Evolutionary conservation across 1,140 invertebrate genomes (phyloP).

Genomic region (Hyphantria cunea): DNA sequence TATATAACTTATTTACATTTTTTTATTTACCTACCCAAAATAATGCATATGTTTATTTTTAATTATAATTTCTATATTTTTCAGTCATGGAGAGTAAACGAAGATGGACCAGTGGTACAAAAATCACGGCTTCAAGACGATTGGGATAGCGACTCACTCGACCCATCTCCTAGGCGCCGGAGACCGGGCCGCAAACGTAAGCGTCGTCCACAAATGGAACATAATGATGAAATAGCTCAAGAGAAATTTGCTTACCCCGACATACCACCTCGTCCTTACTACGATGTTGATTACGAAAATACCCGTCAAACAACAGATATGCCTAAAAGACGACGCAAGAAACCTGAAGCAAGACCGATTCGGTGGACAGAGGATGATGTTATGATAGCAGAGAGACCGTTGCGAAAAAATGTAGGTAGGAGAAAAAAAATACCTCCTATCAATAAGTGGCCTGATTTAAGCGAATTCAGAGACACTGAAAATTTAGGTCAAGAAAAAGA

Average conservation of each 20-base stretch:
- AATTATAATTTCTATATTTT: conserved; percentile 53
- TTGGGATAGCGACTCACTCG: conserved; percentile 48
- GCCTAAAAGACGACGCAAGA: conserved; percentile 54
- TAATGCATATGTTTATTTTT: not conserved
- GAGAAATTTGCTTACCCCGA: conserved; percentile 44
- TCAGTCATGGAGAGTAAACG: conserved; percentile 78
- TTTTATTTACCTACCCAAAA: too few relatives aligned
- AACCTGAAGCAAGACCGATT: conserved; percentile 45
- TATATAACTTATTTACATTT: too few relatives aligned
- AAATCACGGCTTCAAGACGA: conserved; percentile 31
- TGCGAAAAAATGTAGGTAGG: conserved; percentile 58
- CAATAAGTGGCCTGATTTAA: conserved; percentile 46
- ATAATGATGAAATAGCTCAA: conserved; percentile 40
- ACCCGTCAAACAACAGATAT: conserved; percentile 36
- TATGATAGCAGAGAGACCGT: conserved; percentile 45
- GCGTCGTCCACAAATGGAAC: conserved; percentile 64
- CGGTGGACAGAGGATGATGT: conserved; percentile 53
- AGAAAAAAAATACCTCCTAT: conserved; percentile 61
- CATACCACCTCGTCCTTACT: conserved; percentile 26
- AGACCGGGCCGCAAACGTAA: conserved; percentile 79
- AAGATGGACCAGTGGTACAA: conserved; percentile 47
- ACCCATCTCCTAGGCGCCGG: conserved; percentile 62
- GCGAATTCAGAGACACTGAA: conserved; percentile 43
- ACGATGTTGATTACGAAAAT: conserved; percentile 14
- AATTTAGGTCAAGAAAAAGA: conserved; percentile 15